Evolutionary conservation across 2,888 invertebrate genomes (phyloP), one percentile per base, ranked within the genome.

Genomic region (Pseudoips prasinana): DNA sequence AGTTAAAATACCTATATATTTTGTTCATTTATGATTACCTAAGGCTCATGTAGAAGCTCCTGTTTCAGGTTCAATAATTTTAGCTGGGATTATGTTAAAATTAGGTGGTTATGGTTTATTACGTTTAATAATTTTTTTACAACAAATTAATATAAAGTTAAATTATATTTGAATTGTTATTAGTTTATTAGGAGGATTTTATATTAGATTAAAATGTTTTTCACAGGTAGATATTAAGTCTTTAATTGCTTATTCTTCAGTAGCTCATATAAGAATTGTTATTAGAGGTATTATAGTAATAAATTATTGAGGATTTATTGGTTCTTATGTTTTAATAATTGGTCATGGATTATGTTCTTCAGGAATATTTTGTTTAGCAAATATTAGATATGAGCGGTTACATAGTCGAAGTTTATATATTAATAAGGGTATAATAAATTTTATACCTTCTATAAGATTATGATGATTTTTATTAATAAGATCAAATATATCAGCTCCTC

Each of bases 31-130:
- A 64, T 94, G 94, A 66, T 72, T 94, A 14, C 93, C 93, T 41
- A 93, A 93, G 32, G 94, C 94, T 77, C 94, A 94, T 91, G 93
- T 94, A 1, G 94, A 94, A 50, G 94, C 94, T 34, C 93, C 94
- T 2, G 88, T 94, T 47, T 89, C 91, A 1, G 93, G 94, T 0
- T 94, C 93, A 1, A 94, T 94, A 81, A 91, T 94, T 90, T 91
- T 94, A 78, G 94, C 93, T 0, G 93, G 92, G 0, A 81, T 94
- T 76, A 90, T 94, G 63, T 87, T 94, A 78, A 94, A 94, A 68
- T 89, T 94, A 81, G 94, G 94, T 0, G 92, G 92, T 0, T 94
- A 93, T 86, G 93, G 93, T 0, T 54, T 94, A 60, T 72, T 92
- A 39, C 93, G 93, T 0, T 50, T 91, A 57, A 69, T 91, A 69